Evolutionary conservation across 2,797 vertebrate genomes (phyloP).

Genomic region (Pantherophis vulpinus): DNA sequence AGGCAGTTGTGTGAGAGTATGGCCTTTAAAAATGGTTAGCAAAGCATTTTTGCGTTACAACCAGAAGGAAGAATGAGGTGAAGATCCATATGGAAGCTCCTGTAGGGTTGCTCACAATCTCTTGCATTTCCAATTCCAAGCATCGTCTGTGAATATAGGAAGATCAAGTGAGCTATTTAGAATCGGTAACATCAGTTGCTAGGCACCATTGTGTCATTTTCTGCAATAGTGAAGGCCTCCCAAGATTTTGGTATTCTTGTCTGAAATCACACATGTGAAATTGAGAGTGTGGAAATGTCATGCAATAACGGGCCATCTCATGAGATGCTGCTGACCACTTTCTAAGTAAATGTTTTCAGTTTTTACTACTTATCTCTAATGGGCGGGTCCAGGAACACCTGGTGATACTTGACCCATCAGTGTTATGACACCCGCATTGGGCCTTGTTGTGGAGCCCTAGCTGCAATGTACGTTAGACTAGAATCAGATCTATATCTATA

Average conservation of each 20-base stretch:
- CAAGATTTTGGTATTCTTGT: neutral
- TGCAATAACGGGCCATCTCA: neutral
- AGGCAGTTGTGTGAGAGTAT: neutral
- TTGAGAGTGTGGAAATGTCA: neutral
- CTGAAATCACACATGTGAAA: neutral
- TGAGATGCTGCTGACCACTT: neutral
- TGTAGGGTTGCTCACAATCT: neutral
- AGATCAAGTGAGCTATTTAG: neutral
- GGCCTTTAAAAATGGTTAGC: neutral
- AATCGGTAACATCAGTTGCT: neutral
- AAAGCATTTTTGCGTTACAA: neutral
- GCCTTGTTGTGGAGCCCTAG: neutral
- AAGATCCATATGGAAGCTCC: neutral
- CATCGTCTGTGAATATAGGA: neutral
- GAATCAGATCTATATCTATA: neutral
- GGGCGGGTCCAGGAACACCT: neutral
- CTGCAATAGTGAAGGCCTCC: neutral
- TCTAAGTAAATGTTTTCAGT: neutral
- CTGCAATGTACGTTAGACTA: neutral
- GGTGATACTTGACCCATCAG: neutral
- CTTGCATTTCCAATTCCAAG: neutral
- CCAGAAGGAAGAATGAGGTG: neutral
- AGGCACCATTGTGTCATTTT: neutral
- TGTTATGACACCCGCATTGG: too few relatives aligned
- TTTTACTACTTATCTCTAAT: neutral